phyloP scores from a whole-genome alignment of 1,140 invertebrate genomes.

The Drosophila micromelanica region DNA sequence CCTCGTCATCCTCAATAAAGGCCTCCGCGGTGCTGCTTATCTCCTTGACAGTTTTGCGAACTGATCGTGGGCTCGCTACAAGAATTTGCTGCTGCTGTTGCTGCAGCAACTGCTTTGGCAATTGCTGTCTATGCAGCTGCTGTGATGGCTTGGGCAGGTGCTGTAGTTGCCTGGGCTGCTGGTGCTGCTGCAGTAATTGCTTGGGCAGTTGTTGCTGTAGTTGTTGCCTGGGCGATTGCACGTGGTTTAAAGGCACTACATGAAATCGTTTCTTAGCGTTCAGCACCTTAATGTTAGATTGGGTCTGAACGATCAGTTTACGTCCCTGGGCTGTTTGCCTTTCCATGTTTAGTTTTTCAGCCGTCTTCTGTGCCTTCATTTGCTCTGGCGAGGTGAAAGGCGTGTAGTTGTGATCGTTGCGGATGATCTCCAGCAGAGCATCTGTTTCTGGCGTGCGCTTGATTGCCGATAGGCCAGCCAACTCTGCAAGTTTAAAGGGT shows the following conservation, averaged over 20 bases:
- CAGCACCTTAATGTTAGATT: constrained; percentile 55
- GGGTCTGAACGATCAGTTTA: constrained; percentile 59
- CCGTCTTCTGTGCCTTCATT: constrained; percentile 70
- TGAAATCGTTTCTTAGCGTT: constrained; percentile 55
- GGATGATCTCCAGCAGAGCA: constrained; percentile 84
- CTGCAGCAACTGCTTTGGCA: constrained; percentile 7
- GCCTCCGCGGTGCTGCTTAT: constrained; percentile 54
- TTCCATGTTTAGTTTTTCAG: constrained; percentile 62
- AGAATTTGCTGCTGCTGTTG: constrained; percentile 34
- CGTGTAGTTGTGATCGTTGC: constrained; percentile 89
- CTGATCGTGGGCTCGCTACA: constrained; percentile 15
- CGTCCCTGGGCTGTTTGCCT: constrained; percentile 49
- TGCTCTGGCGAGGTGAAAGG: constrained; percentile 86
- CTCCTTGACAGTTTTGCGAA: constrained; percentile 44
- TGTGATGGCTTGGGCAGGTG: constrained; percentile 22
- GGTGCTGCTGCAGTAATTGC: constrained; percentile 21
- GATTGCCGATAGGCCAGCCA: constrained; percentile 68
- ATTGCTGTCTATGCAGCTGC: constrained; percentile 16
- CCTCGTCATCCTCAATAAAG: constrained; percentile 67
- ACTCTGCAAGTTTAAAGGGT: constrained; percentile 65
- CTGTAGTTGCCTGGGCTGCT: constrained; percentile 23
- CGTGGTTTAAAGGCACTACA: constrained; percentile 28
- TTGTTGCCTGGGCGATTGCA: constrained; percentile 31
- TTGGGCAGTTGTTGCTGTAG: constrained; percentile 12
- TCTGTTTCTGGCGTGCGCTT: constrained; percentile 72